These are phyloP conservation scores for Drymodes brunneopygia DNA, from an alignment of 2,113 vertebrate species.

Conservation along the genomic window DNA sequence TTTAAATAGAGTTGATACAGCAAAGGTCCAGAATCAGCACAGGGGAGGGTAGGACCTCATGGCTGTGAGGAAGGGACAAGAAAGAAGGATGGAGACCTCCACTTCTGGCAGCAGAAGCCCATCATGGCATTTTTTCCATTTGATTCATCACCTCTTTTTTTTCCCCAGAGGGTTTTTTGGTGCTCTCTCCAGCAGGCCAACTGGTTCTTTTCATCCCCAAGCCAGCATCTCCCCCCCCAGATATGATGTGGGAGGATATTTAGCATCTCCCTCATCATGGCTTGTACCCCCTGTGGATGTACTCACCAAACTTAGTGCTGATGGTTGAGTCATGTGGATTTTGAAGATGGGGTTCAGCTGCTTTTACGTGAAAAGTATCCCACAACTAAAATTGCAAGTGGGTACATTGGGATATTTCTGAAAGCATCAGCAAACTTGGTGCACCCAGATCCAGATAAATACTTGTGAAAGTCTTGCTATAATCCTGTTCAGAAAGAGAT, in stretches of 20 bases:
- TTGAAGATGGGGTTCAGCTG: background rate
- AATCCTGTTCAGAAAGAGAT: background rate
- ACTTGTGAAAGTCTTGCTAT: background rate
- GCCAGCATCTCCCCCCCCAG: background rate
- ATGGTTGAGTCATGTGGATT: background rate
- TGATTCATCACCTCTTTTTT: background rate
- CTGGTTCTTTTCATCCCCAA: background rate
- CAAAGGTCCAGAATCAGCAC: background rate
- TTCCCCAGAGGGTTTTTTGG: background rate
- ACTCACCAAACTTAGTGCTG: rapidly evolving
- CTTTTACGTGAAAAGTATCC: background rate
- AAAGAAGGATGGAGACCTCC: background rate
- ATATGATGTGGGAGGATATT: background rate
- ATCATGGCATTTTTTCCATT: background rate
- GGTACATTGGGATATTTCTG: rapidly evolving
- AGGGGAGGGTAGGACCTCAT: background rate
- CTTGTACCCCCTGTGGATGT: rapidly evolving
- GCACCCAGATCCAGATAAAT: background rate
- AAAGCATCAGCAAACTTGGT: background rate
- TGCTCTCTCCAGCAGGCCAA: background rate
- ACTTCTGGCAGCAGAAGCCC: background rate
- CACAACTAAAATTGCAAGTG: background rate
- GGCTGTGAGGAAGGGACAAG: background rate
- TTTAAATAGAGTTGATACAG: background rate
- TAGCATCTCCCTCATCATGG: background rate